These are phyloP conservation scores for Metridium senile DNA, from an alignment of 92 coral and sea anemone species.

Conservation along the genomic window DNA sequence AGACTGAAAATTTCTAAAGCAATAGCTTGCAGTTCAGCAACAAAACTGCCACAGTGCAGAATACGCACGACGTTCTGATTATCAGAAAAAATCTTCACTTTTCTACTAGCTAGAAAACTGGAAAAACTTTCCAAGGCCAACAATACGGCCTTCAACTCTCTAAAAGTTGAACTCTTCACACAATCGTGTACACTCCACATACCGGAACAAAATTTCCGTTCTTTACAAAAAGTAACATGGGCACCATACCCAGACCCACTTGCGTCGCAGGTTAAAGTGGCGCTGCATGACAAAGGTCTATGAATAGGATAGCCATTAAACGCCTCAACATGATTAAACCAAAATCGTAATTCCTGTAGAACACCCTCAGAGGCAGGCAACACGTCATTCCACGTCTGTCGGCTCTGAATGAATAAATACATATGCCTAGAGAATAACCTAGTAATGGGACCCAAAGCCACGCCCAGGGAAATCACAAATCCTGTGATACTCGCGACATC, in stretches of 20 bases:
- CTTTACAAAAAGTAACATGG: constrained; percentile 4
- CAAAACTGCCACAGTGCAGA: constrained; percentile 26
- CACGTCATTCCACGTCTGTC: constrained; percentile 35
- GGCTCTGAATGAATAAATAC: background rate
- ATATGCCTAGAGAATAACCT: no score
- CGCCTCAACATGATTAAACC: constrained; percentile 33
- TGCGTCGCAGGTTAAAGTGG: constrained; percentile 44
- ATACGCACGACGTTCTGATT: constrained; percentile 50
- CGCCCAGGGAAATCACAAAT: background rate
- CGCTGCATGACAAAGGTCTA: constrained; percentile 43
- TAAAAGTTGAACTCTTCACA: constrained; percentile 33
- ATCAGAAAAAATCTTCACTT: constrained; percentile 43
- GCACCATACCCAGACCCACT: constrained; percentile 48
- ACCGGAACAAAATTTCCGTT: background rate
- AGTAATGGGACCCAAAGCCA: background rate
- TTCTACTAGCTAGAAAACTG: background rate
- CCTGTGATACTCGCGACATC: background rate
- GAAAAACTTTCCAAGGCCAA: constrained; percentile 15
- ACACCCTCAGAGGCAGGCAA: constrained; percentile 7
- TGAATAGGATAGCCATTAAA: constrained; percentile 43
- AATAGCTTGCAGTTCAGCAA: constrained; percentile 33
- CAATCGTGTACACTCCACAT: constrained; percentile 14
- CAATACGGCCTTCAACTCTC: constrained; percentile 31
- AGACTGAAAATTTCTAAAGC: no score
- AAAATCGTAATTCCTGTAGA: constrained; percentile 17